Conservation (phyloP, 2,113 vertebrate genomes). For the Sterna hirundo region DNA sequence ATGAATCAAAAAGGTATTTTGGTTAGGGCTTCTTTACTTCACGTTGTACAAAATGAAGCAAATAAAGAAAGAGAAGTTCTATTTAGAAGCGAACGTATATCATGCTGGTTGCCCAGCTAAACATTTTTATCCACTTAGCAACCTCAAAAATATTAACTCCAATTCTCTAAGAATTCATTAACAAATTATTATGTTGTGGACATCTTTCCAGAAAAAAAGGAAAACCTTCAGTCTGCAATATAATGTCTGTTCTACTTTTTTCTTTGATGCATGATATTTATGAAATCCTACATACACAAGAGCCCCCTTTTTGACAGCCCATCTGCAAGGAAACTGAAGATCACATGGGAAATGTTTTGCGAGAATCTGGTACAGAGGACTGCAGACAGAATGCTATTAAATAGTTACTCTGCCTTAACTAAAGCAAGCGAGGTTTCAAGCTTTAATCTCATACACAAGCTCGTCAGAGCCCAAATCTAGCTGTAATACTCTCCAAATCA, state of each 20-base stretch:
- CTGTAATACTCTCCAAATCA: constrained; percentile 57
- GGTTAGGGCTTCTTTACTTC: background rate
- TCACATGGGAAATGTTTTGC: background rate
- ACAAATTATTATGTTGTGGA: background rate
- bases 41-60: background rate
- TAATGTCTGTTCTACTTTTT: background rate
- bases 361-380: background rate
- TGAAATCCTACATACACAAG: background rate
- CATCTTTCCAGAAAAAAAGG: background rate
- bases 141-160: background rate
- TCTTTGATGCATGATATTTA: background rate
- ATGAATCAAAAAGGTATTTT: background rate
- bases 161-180: background rate
- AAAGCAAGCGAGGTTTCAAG: background rate
- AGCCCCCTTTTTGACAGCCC: background rate
- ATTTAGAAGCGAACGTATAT: background rate
- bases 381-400: background rate
- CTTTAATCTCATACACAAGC: constrained; percentile 46
- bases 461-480: constrained; percentile 36
- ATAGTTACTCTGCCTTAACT: background rate
- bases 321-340: background rate
- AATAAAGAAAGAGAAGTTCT: background rate
- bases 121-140: background rate
- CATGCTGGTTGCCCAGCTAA: background rate
- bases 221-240: background rate